phyloP scores from a whole-genome alignment of 2,113 vertebrate species.

The Bos indicus region DNA sequence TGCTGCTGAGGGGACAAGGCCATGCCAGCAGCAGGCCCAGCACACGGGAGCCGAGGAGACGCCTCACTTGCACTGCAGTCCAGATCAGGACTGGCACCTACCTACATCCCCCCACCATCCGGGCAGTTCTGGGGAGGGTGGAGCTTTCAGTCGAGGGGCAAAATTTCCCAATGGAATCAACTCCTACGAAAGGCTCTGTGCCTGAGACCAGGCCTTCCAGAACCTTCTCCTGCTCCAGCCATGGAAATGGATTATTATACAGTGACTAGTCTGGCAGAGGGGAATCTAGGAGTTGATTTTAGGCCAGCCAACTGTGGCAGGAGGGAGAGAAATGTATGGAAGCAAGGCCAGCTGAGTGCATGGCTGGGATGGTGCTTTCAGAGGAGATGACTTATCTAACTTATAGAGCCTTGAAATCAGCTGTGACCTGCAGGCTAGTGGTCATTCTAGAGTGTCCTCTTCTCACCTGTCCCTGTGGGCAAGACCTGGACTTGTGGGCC shows the following conservation, averaged over 20 bases:
- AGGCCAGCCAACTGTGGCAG: background rate
- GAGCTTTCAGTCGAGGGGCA: background rate
- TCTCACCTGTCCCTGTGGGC: background rate
- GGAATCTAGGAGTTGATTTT: no score
- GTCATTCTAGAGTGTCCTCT: background rate
- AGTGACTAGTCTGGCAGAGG: background rate
- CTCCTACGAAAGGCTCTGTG: fast-evolving
- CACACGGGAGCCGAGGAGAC: background rate
- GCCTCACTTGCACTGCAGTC: background rate
- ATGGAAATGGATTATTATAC: background rate
- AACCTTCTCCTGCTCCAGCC: background rate
- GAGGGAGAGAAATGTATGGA: background rate
- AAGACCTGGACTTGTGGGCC: background rate
- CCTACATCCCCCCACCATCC: background rate
- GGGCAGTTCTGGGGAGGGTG: background rate
- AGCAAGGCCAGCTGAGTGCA: background rate
- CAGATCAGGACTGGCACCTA: background rate
- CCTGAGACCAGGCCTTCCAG: background rate
- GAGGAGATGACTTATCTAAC: background rate
- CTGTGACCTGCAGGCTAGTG: background rate
- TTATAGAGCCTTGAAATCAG: background rate
- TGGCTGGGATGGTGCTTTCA: background rate
- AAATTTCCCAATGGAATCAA: background rate
- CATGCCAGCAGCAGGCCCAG: background rate
- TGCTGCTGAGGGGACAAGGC: fast-evolving